phyloP scores from a whole-genome alignment of 1,140 invertebrate genomes.

The Drosophila seguyi region DNA sequence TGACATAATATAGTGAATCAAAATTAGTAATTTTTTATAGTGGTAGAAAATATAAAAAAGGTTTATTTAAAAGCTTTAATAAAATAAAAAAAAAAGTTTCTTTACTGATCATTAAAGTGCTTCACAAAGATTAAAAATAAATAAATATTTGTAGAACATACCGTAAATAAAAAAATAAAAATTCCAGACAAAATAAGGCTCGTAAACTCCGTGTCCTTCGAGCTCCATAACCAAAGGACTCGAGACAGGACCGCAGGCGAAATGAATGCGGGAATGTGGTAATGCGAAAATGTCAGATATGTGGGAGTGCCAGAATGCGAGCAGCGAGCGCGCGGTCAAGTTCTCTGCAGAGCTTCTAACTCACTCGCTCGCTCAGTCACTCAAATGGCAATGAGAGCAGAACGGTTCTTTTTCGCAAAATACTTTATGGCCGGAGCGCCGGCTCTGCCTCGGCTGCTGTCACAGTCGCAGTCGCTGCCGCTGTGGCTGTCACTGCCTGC shows the following conservation, averaged over 20 bases:
- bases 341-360: slow-evolving; percentile 43
- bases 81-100: no score
- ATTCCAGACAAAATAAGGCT: neutral
- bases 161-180: slow-evolving; percentile 1
- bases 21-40: neutral
- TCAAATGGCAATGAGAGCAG: slow-evolving; percentile 61
- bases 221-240: slow-evolving; percentile 10
- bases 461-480: neutral
- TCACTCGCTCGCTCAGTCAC: slow-evolving; percentile 53
- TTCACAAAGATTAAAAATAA: neutral
- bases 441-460: slow-evolving; percentile 4
- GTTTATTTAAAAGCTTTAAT: no score
- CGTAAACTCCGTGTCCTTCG: neutral
- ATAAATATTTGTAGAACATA: neutral
- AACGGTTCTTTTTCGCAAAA: slow-evolving; percentile 69
- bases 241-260: slow-evolving; percentile 25
- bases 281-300: slow-evolving; percentile 23
- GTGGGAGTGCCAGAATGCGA: slow-evolving; percentile 18
- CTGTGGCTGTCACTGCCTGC: slow-evolving; percentile 7
- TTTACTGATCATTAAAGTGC: neutral
- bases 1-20: no score
- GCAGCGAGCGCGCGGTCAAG: slow-evolving; percentile 25
- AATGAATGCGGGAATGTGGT: slow-evolving; percentile 24
- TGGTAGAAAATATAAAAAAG: no score
- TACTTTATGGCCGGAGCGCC: slow-evolving; percentile 76